phyloP scores from a whole-genome alignment of 2,888 invertebrate genomes.

The Idaea biselata region DNA sequence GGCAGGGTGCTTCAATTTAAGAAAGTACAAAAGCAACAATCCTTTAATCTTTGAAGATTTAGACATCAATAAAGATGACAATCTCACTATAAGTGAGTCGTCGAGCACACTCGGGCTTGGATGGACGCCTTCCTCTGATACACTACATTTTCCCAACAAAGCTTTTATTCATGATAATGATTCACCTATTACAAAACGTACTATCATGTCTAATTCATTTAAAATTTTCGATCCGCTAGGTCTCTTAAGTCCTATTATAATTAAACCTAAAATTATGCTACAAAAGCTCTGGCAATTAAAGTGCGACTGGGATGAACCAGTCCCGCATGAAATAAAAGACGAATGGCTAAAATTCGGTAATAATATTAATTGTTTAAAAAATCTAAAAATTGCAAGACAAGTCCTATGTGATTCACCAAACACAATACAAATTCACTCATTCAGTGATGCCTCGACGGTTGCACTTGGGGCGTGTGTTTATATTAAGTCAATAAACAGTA shows the following conservation, averaged over 20 bases:
- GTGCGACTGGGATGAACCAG: constrained; percentile 31
- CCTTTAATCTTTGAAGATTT: constrained; percentile 15
- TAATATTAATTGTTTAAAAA: constrained; percentile 11
- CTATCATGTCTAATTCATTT: constrained; percentile 20
- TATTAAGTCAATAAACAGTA: constrained; percentile 17
- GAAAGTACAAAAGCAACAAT: constrained; percentile 26
- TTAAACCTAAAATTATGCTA: constrained; percentile 24
- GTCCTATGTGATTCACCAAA: constrained; percentile 23
- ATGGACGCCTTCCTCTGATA: constrained; percentile 21
- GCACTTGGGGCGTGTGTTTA: constrained; percentile 39
- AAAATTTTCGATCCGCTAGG: constrained; percentile 28
- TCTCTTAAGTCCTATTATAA: constrained; percentile 12
- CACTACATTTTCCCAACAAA: constrained; percentile 28
- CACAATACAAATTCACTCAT: constrained; percentile 31
- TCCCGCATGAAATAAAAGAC: constrained; percentile 20
- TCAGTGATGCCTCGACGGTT: constrained; percentile 32
- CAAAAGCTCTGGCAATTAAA: constrained; percentile 26
- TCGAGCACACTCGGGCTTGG: constrained; percentile 26
- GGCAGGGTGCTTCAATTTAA: constrained; percentile 22
- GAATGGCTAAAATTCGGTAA: constrained; percentile 25
- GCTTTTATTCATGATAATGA: constrained; percentile 14
- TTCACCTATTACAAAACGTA: too few species aligned
- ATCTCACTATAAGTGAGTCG: constrained; percentile 26
- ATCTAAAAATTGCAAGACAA: constrained; percentile 24
- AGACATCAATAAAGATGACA: constrained; percentile 14